Evolutionary conservation across 2,888 invertebrate species (phyloP).

Genomic region (Hydriomena furcata): DNA sequence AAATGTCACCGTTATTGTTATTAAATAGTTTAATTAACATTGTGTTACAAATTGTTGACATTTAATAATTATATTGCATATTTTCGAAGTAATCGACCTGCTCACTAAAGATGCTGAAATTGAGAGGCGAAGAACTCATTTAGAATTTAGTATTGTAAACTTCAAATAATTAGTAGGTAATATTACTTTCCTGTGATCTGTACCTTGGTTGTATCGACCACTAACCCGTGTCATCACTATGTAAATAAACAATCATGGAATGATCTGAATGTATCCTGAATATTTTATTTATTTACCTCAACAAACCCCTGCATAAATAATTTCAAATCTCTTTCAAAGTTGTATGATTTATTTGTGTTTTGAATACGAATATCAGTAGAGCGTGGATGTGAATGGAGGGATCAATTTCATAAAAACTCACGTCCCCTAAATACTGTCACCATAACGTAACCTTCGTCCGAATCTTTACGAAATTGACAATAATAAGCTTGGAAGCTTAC

Average conservation of each 20-base stretch:
- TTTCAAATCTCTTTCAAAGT: background rate
- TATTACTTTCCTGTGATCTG: slow-evolving; percentile 70
- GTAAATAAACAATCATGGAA: slow-evolving; percentile 82
- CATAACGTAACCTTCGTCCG: background rate
- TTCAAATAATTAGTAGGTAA: slow-evolving; percentile 53
- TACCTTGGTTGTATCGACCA: slow-evolving; percentile 66
- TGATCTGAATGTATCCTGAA: slow-evolving; percentile 74
- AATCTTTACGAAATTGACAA: background rate
- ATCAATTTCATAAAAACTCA: too few relatives aligned
- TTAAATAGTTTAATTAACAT: slow-evolving; percentile 50
- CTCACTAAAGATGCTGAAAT: slow-evolving; percentile 35
- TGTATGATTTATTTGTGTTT: background rate
- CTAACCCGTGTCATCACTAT: slow-evolving; percentile 68
- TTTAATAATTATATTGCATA: slow-evolving; percentile 65
- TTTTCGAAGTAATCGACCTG: slow-evolving; percentile 26
- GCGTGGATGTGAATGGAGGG: too few relatives aligned
- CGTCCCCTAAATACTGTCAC: too few relatives aligned
- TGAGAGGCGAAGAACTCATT: slow-evolving; percentile 11
- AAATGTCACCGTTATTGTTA: slow-evolving; percentile 37
- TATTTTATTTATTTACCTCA: slow-evolving; percentile 65
- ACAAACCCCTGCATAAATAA: background rate
- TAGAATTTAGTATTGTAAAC: slow-evolving; percentile 45
- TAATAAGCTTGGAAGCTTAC: background rate
- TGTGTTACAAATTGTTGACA: slow-evolving; percentile 57
- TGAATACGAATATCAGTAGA: too few relatives aligned